Evolutionary conservation across 2,113 vertebrate species (phyloP).

Genomic region (Antechinus flavipes): DNA sequence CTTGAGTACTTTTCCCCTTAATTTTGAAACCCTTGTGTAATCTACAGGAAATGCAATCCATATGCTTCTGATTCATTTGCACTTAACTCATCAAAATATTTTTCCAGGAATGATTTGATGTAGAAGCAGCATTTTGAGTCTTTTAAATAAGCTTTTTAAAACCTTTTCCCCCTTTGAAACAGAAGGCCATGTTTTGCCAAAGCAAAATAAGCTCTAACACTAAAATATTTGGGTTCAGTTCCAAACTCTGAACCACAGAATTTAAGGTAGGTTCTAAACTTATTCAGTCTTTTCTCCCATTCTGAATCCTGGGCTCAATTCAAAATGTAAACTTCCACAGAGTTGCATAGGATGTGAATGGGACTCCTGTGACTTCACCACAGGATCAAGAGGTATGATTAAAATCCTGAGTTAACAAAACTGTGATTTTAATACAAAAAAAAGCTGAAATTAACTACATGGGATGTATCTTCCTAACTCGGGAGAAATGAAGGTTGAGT

Average conservation of each 20-base stretch:
- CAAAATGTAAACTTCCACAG: constrained; percentile 34
- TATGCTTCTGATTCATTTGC: constrained; percentile 78
- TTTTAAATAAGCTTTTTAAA: constrained; percentile 74
- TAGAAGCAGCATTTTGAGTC: constrained; percentile 73
- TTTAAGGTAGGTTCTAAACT: constrained; percentile 52
- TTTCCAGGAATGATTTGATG: constrained; percentile 78
- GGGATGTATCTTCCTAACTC: background rate
- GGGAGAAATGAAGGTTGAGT: background rate
- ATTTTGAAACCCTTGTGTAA: constrained; percentile 76
- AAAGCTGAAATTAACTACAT: background rate
- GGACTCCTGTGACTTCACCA: constrained; percentile 54
- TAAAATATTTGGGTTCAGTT: constrained; percentile 67
- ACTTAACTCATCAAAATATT: constrained; percentile 82
- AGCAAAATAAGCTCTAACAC: constrained; percentile 52
- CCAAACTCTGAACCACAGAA: constrained; percentile 67
- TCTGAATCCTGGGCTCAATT: constrained; percentile 18
- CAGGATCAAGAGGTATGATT: constrained; percentile 58
- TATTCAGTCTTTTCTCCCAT: constrained; percentile 27
- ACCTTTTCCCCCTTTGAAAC: constrained; percentile 50
- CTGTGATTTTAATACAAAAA: constrained; percentile 23
- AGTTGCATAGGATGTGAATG: constrained; percentile 37
- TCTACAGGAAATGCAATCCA: constrained; percentile 78
- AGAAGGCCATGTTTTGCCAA: constrained; percentile 63
- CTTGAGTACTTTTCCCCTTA: constrained; percentile 75
- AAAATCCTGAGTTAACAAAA: constrained; percentile 20